Conservation (phyloP, 1,140 invertebrate species). For the Ooceraea biroi region DNA sequence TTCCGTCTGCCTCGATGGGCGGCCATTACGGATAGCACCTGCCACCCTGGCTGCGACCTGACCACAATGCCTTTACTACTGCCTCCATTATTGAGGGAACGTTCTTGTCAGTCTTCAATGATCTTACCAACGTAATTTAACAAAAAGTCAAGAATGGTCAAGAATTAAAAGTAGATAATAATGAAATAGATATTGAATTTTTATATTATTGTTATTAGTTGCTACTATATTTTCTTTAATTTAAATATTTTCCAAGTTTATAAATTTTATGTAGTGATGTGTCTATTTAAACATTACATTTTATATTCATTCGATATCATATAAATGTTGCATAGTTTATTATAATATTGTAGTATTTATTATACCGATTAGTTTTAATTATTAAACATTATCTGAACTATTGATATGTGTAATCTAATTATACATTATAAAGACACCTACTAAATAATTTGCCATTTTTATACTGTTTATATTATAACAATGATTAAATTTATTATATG, state of each 20-base stretch:
- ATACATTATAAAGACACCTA: not conserved
- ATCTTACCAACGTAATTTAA: conserved; percentile 7
- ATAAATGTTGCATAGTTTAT: no score
- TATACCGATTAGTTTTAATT: not conserved
- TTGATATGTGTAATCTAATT: conserved; percentile 16
- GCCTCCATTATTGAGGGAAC: conserved; percentile 39
- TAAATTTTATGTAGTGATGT: no score
- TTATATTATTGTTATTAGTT: conserved; percentile 27
- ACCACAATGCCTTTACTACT: conserved; percentile 74
- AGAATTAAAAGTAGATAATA: not conserved
- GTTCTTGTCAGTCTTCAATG: conserved; percentile 38
- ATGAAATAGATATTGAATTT: not conserved
- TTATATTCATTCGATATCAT: no score
- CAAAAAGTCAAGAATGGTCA: conserved; percentile 40
- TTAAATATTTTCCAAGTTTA: no score
- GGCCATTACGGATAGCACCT: conserved; percentile 84
- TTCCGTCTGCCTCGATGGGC: conserved; percentile 75
- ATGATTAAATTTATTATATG: not conserved
- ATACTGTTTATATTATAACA: not conserved
- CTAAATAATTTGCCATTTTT: not conserved
- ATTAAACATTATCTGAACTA: not conserved
- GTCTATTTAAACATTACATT: no score
- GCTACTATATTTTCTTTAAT: no score
- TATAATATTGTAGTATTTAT: no score
- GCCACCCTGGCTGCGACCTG: conserved; percentile 80